phyloP scores from a whole-genome alignment of 2,113 vertebrate species.

The Accipiter virgatus region DNA sequence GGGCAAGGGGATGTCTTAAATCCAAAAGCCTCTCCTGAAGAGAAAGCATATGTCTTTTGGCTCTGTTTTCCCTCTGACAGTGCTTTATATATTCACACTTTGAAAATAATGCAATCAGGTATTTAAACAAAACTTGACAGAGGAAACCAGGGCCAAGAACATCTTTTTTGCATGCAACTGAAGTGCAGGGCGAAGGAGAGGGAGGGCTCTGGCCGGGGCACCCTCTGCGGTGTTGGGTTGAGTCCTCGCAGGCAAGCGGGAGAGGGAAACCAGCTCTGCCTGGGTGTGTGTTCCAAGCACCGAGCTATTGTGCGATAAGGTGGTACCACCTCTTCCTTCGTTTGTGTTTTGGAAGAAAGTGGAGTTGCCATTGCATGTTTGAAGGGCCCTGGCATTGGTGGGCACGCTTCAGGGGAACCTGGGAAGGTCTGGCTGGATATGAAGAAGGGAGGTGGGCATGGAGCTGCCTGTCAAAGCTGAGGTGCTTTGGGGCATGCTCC shows the following conservation, averaged over 20 bases:
- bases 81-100: not conserved
- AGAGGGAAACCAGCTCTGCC: constrained; percentile 10
- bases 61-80: not conserved
- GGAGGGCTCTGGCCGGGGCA: not conserved
- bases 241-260: not conserved
- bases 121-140: not conserved
- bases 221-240: not conserved
- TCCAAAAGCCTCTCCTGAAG: not conserved
- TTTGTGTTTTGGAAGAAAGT: constrained; percentile 50
- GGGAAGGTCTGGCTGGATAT: not conserved
- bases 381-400: not conserved
- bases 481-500: not conserved
- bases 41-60: not conserved
- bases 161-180: not conserved
- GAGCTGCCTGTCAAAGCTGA: not conserved
- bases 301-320: constrained; percentile 7
- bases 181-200: not conserved
- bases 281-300: not conserved
- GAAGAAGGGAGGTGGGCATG: not conserved
- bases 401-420: not conserved
- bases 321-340: constrained; percentile 58
- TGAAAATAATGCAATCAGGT: not conserved
- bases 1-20: not conserved
- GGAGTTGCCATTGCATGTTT: not conserved
- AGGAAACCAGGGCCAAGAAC: not conserved